Evolutionary conservation across 2,113 vertebrate species (phyloP), one percentile per base, ranked within the genome.

Genomic region (Ivindomyrus marchei): DNA sequence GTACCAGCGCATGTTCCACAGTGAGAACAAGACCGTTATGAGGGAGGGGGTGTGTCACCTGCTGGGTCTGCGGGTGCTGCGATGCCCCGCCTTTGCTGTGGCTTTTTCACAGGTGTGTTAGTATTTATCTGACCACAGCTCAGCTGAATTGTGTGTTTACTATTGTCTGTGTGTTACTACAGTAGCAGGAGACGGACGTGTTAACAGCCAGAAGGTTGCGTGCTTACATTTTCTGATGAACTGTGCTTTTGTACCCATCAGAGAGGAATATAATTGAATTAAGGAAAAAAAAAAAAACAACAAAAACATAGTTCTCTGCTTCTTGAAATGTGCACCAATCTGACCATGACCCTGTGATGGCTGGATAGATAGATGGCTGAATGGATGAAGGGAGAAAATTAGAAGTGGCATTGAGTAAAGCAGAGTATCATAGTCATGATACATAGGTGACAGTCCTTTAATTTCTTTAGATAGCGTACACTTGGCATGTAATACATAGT

Each of bases 1-100:
- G 90, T 99, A 99, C 91, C 97, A 96, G 93, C 95, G 98, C 89
- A 98, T 99, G 97, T 98, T 99, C 94, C 97, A 98, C 91, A 98
- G 98, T 90, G 98, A 99, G 94, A 99, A 98, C 92, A 99, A 98
- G 94, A 95, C 97, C 2, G 42, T 99, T 88, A 96, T 95, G 90
- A 97, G 95, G 92, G 98, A 99, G 93, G 98, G 98, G 1, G 92
- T 99, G 90, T 93, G 92, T 91, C 97, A 99, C 91, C 96, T 99
- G 91, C 92, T 99, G 46, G 96, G 97, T 90, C 95, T 99, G 77
- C 96, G 93, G 91, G 94, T 96, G 90, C 93, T 95, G n/a, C 96
- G 93, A 70, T 52, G 77, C 87, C 94, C 97, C 24, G 95, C 94
- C 1, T 96, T 96, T 92, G 93, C 97, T 0, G 91, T 91, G 86